These are phyloP conservation scores for Malaclemys terrapin DNA, from an alignment of 2,113 vertebrate genomes.

Conservation along the genomic window DNA sequence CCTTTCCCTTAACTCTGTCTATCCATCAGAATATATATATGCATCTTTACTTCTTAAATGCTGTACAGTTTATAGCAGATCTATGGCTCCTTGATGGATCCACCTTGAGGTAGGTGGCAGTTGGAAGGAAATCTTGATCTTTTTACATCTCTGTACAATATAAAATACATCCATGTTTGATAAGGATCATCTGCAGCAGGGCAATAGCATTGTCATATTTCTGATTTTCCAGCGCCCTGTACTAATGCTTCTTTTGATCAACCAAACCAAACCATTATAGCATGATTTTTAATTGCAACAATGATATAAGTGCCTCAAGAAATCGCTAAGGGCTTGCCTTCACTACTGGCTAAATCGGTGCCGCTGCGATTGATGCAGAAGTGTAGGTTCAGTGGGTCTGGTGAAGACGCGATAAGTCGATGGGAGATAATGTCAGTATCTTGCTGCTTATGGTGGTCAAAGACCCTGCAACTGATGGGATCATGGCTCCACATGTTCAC, in stretches of 20 bases:
- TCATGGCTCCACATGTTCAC: no score
- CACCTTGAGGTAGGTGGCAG: background rate
- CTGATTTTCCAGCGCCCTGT: no score
- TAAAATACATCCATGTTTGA: background rate
- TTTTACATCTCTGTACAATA: background rate
- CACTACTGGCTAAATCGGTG: no score
- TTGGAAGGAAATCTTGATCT: background rate
- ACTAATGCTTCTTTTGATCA: no score
- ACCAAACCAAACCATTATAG: no score
- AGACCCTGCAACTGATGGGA: no score
- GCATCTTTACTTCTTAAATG: background rate
- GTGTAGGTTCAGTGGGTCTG: no score
- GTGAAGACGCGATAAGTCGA: no score
- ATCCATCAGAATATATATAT: background rate
- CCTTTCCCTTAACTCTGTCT: background rate
- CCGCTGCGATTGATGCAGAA: no score
- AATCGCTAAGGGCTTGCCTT: background rate
- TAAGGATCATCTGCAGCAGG: no score
- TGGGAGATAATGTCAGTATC: background rate
- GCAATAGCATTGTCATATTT: no score
- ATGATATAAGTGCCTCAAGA: background rate
- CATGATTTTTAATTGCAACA: background rate
- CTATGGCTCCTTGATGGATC: background rate
- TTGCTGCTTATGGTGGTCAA: background rate
- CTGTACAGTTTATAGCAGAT: background rate